Base-by-base conservation (phyloP, 37 sponge, comb jelly and placozoan genomes). In the Petrosia ficiformis region DNA sequence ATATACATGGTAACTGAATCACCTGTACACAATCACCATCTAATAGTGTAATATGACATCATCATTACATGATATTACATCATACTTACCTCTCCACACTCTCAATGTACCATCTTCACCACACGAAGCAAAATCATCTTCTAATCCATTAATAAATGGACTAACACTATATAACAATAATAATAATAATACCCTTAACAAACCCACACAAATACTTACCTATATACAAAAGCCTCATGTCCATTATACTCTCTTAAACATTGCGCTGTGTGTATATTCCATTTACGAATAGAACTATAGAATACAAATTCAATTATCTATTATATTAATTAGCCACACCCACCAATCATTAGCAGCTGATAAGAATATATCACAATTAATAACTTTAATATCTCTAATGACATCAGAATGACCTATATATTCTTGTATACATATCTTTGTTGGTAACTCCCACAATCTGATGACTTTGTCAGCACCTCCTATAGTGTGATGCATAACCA, bases 321-420 rank as follows among this genome's bases (percentile, higher is more conserved):
- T 54, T 54, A 35, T n/a, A 6, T 6, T 38, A 4, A 73, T 26
- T 19, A 30, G 30, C 35, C 21, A 6, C n/a, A n/a, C n/a, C 64
- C 44, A 92, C 92, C 88, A 82, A 65, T 92, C 92, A 80, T 92
- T 92, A 1, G 88, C 61, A 36, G 82, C 81, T 25, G 92, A 87
- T 37, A 87, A 29, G 59, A 92, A 87, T 26, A 56, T 37, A n/a
- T 84, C 80, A 4, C 28, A 6, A 24, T 80, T 80, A 42, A 52
- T 33, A 6, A 87, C 73, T 37, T 80, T 84, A n/a, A 92, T 57
- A 57, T 83, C 89, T 67, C 92, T 87, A 8, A 92, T 85, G 4
- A 84, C 80, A 78, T 86, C 89, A 2, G 41, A 36, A 39, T 92
- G 92, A 33, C 92, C 92, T 38, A 42, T 19, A 39, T 82, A 90